These are phyloP conservation scores for Drosophila greeni DNA, from an alignment of 2,888 invertebrate genomes.

Conservation along the genomic window DNA sequence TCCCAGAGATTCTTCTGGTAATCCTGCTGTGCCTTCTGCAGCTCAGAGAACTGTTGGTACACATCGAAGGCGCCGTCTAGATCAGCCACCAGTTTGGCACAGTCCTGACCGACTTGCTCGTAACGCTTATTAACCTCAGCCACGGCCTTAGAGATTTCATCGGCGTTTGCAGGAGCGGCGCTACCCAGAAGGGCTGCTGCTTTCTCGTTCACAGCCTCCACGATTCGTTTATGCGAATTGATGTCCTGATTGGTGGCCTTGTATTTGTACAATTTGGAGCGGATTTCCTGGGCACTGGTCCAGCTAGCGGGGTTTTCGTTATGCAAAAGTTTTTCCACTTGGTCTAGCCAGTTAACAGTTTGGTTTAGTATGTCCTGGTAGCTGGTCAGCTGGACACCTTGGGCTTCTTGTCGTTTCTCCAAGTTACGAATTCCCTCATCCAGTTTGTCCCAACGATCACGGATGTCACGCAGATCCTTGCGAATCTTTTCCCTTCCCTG, in stretches of 20 bases:
- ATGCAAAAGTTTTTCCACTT: slow-evolving; percentile 88
- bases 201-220: slow-evolving; percentile 94
- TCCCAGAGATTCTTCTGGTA: slow-evolving; percentile 95
- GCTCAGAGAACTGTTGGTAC: slow-evolving; percentile 91
- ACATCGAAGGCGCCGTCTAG: slow-evolving; percentile 88
- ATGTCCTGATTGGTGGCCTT: slow-evolving; percentile 94
- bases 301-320: slow-evolving; percentile 85
- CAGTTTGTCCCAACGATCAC: slow-evolving; percentile 92
- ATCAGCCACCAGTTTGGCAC: slow-evolving; percentile 84
- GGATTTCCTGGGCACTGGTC: slow-evolving; percentile 90
- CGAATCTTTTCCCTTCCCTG: slow-evolving; percentile 93
- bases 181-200: slow-evolving; percentile 85
- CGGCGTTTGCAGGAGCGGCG: slow-evolving; percentile 75
- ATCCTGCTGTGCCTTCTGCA: slow-evolving; percentile 92
- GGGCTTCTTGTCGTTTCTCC: slow-evolving; percentile 91
- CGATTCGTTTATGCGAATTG: slow-evolving; percentile 91
- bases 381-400: slow-evolving; percentile 89
- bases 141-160: slow-evolving; percentile 84
- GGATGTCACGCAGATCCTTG: slow-evolving; percentile 88
- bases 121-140: slow-evolving; percentile 88
- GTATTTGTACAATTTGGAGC: slow-evolving; percentile 89
- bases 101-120: slow-evolving; percentile 84
- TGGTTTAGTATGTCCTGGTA: slow-evolving; percentile 92
- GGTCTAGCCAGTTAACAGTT: slow-evolving; percentile 90
- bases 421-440: slow-evolving; percentile 90